Evolutionary conservation across 2,113 vertebrate species (phyloP), one percentile per base, ranked within the genome.

Genomic region (Pycnonotus jocosus): DNA sequence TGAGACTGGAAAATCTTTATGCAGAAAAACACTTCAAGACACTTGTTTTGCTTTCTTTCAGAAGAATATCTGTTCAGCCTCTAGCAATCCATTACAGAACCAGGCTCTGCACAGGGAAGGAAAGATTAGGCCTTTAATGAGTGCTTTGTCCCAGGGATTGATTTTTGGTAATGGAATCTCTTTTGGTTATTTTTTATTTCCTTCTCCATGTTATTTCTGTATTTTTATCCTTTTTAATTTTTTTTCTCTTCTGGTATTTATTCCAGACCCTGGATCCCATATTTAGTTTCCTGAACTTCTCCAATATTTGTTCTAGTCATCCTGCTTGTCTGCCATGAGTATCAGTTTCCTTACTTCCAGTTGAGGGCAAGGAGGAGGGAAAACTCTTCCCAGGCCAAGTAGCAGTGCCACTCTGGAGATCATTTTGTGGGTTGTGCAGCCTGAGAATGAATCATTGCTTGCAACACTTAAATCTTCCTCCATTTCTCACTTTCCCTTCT

Each of bases 161-260:
- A 33, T 44, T 97, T 93, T 92, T 83, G 61, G 86, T 94, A 91
- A 95, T 3, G 6, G 86, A 96, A 97, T 96, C 48, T 93, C 90
- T 88, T 97, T 94, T 95, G 93, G 94, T 96, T 96, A 83, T 96
- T 96, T 96, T 96, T 96, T 96, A 94, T 96, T 97, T 97, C 96
- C 93, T 97, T 94, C 77, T n/a, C 64, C 83, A 92, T 88, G 47
- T 93, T 94, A 69, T 95, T 94, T 79, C 51, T 94, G 47, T 82
- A 87, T 69, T 90, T 94, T 82, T 95, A 84, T 66, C 50, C 31
- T 4, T 44, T 60, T 22, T 44, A 37, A 62, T 38, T 84, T 61
- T 30, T 57, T 51, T 62, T 31, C 13, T 44, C 31, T 80, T 65
- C 61, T 90, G 73, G 82, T 35, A 6, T 86, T 23, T 90, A 93